phyloP scores from a whole-genome alignment of 2,797 vertebrate genomes.

The Spinibarbus caldwelli region DNA sequence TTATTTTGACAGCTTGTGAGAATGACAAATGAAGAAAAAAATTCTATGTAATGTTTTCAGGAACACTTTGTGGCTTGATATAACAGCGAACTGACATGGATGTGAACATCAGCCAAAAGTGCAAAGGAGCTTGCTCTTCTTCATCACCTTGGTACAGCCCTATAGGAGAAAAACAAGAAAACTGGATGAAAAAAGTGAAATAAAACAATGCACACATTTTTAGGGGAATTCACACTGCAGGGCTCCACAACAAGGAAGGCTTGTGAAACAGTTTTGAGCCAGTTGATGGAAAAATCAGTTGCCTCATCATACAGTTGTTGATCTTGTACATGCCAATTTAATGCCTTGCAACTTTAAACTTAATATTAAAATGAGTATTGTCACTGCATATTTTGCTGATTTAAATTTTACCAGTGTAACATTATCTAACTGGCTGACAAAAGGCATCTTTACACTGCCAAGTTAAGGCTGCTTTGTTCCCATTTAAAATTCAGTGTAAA shows the following conservation, averaged over 20 bases:
- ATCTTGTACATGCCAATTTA: background rate
- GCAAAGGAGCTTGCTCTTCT: background rate
- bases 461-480: background rate
- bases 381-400: background rate
- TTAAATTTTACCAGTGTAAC: background rate
- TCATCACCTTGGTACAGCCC: background rate
- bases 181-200: background rate
- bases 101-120: slow-evolving; percentile 30
- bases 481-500: background rate
- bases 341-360: background rate
- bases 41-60: background rate
- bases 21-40: slow-evolving; percentile 42
- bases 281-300: background rate
- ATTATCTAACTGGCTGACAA: background rate
- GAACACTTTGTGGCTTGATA: background rate
- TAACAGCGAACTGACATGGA: background rate
- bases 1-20: slow-evolving; percentile 72
- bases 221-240: background rate
- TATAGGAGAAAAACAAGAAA: slow-evolving; percentile 2
- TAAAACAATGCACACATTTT: background rate
- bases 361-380: background rate
- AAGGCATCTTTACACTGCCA: background rate
- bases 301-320: background rate
- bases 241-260: background rate
- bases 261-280: background rate